Conservation (phyloP, 2,113 vertebrate species). For the Pomatorhinus ruficollis region DNA sequence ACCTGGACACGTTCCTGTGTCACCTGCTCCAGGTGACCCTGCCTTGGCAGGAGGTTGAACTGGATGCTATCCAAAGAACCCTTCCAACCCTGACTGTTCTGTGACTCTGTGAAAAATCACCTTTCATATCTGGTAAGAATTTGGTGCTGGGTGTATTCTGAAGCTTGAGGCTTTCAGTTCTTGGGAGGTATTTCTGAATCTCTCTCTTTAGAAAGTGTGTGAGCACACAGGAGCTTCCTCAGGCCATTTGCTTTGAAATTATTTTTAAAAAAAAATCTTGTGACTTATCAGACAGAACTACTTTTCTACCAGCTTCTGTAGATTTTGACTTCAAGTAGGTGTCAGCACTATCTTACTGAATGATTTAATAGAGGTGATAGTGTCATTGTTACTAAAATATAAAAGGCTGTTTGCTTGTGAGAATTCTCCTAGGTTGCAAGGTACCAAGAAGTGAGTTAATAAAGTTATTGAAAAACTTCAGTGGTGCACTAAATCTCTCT, state of each 20-base stretch:
- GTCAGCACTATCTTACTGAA: rapidly evolving
- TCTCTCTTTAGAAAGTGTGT: background rate
- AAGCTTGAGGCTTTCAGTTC: background rate
- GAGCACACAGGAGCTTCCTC: background rate
- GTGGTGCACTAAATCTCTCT: background rate
- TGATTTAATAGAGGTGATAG: background rate
- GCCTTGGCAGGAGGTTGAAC: background rate
- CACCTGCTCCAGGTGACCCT: background rate
- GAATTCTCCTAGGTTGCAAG: background rate
- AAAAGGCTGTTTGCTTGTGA: background rate
- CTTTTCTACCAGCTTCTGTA: background rate
- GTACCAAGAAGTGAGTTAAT: background rate
- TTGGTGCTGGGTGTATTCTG: background rate
- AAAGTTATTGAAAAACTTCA: background rate
- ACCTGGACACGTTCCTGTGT: rapidly evolving
- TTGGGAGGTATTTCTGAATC: background rate
- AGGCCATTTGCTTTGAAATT: background rate
- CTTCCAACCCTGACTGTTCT: background rate
- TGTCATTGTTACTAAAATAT: background rate
- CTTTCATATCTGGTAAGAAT: rapidly evolving
- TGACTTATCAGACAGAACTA: background rate
- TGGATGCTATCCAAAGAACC: too few relatives aligned
- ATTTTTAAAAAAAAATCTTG: rapidly evolving
- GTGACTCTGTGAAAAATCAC: background rate
- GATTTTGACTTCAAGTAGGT: background rate